Base-by-base conservation (phyloP, 2,888 invertebrate species). In the Deilephila porcellus region DNA sequence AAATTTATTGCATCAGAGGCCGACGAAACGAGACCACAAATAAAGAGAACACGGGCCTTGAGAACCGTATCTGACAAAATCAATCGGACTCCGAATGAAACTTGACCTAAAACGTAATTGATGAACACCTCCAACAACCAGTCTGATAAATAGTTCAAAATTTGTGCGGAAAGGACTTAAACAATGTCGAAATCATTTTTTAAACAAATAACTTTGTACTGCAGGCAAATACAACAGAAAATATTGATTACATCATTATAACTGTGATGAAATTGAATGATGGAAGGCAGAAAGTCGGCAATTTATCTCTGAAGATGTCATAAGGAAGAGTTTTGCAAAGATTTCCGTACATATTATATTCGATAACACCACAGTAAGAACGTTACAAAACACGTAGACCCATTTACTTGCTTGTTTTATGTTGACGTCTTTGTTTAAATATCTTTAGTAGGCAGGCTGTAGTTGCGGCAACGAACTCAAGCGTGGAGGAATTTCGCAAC, bases 31-130 rank as follows among this genome's bases (percentile, higher is more conserved):
- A 93, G 92, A 93, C 91, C 91, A 93, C 93, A 91, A 93, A 93
- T 93, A 94, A 94, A 93, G 94, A 94, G 93, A 94, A 92, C 91
- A 92, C 89, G 87, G 87, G 93, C 94, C 94, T 94, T 94, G 94
- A 93, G 88, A 87, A 87, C 87, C 85, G 90, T 93, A 93, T 93
- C 94, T 93, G 93, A 93, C 93, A 93, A 94, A 94, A 94, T 94
- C 93, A 91, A 94, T 93, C 93, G 92, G 91, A 90, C 90, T 91
- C 86, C 81, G 87, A 87, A 89, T 91, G 91, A 93, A 92, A 91
- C 93, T 93, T 93, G 93, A 94, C 93, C 93, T 90, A 93, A 92
- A 91, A 93, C 85, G 77, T 86, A 88, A 89, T 90, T 87, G 89
- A 91, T 91, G 90, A 88, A 90, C 90, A 81, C 77, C 79, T 79